Evolutionary conservation across 2,113 vertebrate species (phyloP).

Genomic region (Piaya cayana): DNA sequence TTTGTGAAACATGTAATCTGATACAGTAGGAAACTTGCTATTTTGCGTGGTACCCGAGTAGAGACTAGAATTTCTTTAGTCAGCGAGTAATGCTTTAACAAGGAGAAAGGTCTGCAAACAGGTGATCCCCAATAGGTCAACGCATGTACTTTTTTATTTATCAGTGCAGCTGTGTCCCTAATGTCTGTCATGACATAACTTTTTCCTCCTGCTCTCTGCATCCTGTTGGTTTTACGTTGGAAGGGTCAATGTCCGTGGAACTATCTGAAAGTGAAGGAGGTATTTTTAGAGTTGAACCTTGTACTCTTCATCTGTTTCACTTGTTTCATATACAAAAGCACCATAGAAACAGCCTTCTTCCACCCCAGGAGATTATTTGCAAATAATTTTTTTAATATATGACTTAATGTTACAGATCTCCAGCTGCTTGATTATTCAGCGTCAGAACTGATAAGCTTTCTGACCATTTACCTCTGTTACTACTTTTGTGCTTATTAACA

Average conservation of each 20-base stretch:
- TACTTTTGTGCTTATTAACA: neutral
- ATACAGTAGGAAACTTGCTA: neutral
- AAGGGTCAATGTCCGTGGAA: neutral
- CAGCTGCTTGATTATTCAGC: slow-evolving; percentile 35
- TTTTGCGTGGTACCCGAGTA: neutral
- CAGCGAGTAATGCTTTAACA: neutral
- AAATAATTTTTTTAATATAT: slow-evolving; percentile 5
- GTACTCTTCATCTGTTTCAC: neutral
- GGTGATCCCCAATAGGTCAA: neutral
- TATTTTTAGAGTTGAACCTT: slow-evolving; percentile 63
- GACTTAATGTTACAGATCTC: slow-evolving; percentile 30
- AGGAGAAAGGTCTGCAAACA: neutral
- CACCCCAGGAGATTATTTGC: slow-evolving; percentile 43
- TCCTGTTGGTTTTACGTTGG: neutral
- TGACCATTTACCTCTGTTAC: slow-evolving; percentile 22
- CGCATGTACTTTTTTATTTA: neutral
- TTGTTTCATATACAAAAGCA: slow-evolving; percentile 30
- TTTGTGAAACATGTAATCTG: neutral
- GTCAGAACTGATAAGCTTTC: slow-evolving; percentile 7
- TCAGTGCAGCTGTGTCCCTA: neutral
- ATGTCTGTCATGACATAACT: neutral
- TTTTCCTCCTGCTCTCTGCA: neutral
- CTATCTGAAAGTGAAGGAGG: neutral
- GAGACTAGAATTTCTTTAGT: neutral
- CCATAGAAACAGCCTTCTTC: slow-evolving; percentile 53